Evolutionary conservation across 2,113 vertebrate species (phyloP), one percentile per base, ranked within the genome.

Genomic region (Apeltes quadracus): DNA sequence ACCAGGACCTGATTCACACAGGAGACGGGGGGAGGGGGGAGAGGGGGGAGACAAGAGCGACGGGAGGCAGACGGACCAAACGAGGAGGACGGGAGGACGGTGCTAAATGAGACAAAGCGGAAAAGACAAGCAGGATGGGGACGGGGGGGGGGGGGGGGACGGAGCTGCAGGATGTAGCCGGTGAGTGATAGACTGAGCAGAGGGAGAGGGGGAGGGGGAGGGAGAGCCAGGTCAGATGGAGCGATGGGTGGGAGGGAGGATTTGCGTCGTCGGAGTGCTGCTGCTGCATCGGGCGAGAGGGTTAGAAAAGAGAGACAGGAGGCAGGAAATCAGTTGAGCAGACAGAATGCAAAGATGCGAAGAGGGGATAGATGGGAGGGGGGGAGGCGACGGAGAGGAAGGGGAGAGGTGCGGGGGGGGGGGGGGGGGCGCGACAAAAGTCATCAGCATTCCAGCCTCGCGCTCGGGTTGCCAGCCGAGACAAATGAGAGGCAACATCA

Each of bases 401-500:
- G n/a, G n/a, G n/a, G n/a, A n/a, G n/a, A n/a, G n/a, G n/a, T n/a
- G 75, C 73, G 59, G 22, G 1, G 69, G 64, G 69, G 72, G 76
- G 58, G 38, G 44, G 9, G 36, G 56, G n/a, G 22, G 46, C 9
- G 23, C 76, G 64, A 59, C 43, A 70, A 36, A 68, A 65, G 73
- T 87, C 85, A 91, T 90, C 89, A 84, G 89, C 90, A 90, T 91
- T 91, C 89, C 76, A 72, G 78, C 76, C 72, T 46, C 72, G 83
- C 75, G n/a, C 80, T 81, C 84, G 25, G n/a, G 74, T 86, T 86
- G 84, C 67, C 78, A 86, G 78, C 88, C 86, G 81, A 90, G 87
- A 90, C 89, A 91, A 90, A 91, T 87, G 89, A 84, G 84, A 86
- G 82, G 63, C 90, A 89, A 81, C 86, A 89, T 87, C 84, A 84